A percentile compares a stretch with the other conserved stretches of the same genome.
phyloP scores from a whole-genome alignment of 2,113 vertebrate species.

The Toxotes jaculatrix region DNA sequence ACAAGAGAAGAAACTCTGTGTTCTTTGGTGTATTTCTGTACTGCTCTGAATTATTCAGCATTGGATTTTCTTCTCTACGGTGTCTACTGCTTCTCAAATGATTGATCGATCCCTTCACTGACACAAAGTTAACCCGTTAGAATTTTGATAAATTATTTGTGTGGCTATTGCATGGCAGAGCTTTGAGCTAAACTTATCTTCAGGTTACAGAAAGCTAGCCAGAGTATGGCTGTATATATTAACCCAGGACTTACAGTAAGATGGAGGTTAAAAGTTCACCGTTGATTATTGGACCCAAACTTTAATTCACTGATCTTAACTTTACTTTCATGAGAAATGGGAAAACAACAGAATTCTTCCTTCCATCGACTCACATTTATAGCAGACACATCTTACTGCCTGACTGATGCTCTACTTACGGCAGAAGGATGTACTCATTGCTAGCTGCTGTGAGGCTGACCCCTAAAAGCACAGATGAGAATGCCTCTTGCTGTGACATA shows the following conservation, averaged over 20 bases:
- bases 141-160: not conserved
- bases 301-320: not conserved
- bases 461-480: conserved; percentile 31
- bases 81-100: not conserved
- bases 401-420: not conserved
- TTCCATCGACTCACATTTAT: not conserved
- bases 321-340: not conserved
- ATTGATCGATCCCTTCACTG: not conserved
- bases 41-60: conserved; percentile 18
- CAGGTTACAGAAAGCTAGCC: not conserved
- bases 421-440: not conserved
- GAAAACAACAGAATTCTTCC: not conserved
- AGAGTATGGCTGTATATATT: not conserved
- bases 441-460: conserved; percentile 4
- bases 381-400: not conserved
- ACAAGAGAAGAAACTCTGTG: not conserved
- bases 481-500: conserved; percentile 4
- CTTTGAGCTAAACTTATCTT: not conserved
- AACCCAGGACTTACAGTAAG: not conserved
- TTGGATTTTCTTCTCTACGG: not conserved
- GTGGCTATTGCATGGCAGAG: not conserved
- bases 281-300: not conserved
- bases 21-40: conserved; percentile 9
- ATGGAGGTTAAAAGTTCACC: not conserved
- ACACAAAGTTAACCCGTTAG: not conserved